Evolutionary conservation across 2,888 invertebrate genomes (phyloP).

Genomic region (Myopa tessellatipennis): DNA sequence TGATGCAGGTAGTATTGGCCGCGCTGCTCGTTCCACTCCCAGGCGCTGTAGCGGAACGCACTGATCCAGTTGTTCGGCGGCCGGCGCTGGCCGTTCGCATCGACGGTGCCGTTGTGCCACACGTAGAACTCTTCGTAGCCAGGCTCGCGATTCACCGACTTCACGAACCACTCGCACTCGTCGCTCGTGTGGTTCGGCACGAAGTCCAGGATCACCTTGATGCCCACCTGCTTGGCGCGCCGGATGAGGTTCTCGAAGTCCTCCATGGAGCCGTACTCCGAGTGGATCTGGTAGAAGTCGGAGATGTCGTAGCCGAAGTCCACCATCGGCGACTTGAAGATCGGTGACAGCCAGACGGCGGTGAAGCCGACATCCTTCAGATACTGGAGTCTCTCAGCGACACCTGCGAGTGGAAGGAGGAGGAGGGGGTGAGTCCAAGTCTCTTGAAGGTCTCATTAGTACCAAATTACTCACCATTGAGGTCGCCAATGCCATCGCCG

Average conservation of each 20-base stretch:
- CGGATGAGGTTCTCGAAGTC: constrained; percentile 75
- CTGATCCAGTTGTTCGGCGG: constrained; percentile 79
- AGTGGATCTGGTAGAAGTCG: constrained; percentile 75
- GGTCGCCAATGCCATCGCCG: constrained; percentile 86
- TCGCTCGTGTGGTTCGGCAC: constrained; percentile 79
- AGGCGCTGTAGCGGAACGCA: constrained; percentile 75
- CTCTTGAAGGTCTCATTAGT: neutral
- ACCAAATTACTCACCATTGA: constrained; percentile 73
- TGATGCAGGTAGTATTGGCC: constrained; percentile 83
- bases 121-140: constrained; percentile 77
- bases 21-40: constrained; percentile 75
- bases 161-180: constrained; percentile 80
- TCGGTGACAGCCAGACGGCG: constrained; percentile 78
- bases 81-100: constrained; percentile 62
- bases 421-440: too few relatives aligned
- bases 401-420: constrained; percentile 14
- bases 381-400: constrained; percentile 70
- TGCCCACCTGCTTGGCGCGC: constrained; percentile 66
- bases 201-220: constrained; percentile 71
- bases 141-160: constrained; percentile 72
- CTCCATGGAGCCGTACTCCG: constrained; percentile 75
- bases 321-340: constrained; percentile 73
- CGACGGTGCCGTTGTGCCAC: constrained; percentile 71
- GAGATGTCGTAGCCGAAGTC: constrained; percentile 83
- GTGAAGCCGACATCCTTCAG: constrained; percentile 74